phyloP scores from a whole-genome alignment of 1,140 invertebrate species.

The Bombus pyrosoma region DNA sequence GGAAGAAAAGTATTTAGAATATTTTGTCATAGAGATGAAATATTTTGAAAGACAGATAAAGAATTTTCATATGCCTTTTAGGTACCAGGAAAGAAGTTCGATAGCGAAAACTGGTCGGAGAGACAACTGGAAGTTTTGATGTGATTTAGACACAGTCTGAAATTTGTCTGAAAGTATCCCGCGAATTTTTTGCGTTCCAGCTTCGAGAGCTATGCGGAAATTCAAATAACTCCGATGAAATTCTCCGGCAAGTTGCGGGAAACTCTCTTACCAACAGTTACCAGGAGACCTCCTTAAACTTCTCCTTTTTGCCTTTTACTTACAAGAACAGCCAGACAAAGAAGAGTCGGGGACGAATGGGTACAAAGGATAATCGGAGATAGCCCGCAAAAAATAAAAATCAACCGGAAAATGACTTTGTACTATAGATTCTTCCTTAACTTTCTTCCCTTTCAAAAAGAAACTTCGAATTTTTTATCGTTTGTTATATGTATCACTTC shows the following conservation, averaged over 20 bases:
- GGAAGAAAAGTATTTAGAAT: neutral
- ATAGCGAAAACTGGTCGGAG: neutral
- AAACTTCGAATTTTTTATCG: neutral
- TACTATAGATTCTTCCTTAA: neutral
- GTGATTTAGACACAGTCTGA: constrained; percentile 8
- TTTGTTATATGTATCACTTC: no score
- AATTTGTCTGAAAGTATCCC: neutral
- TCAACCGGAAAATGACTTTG: constrained; percentile 32
- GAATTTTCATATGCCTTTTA: neutral
- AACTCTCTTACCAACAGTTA: constrained; percentile 30
- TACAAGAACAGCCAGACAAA: constrained; percentile 40
- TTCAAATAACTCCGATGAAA: constrained; percentile 36
- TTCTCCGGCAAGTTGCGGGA: constrained; percentile 3
- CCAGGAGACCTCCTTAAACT: neutral
- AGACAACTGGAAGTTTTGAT: neutral
- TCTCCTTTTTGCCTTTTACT: constrained; percentile 19
- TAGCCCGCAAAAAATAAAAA: constrained; percentile 58
- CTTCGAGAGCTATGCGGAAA: neutral
- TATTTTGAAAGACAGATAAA: neutral
- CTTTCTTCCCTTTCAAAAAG: neutral
- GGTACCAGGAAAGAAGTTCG: neutral
- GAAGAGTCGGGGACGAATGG: constrained; percentile 47
- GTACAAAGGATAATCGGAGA: constrained; percentile 62
- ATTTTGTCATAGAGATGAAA: neutral
- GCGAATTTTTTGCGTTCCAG: neutral